A percentile compares a stretch with the other conserved stretches of the same genome.
Evolutionary conservation across 2,113 vertebrate genomes (phyloP).

Genomic region (Scalopus aquaticus): DNA sequence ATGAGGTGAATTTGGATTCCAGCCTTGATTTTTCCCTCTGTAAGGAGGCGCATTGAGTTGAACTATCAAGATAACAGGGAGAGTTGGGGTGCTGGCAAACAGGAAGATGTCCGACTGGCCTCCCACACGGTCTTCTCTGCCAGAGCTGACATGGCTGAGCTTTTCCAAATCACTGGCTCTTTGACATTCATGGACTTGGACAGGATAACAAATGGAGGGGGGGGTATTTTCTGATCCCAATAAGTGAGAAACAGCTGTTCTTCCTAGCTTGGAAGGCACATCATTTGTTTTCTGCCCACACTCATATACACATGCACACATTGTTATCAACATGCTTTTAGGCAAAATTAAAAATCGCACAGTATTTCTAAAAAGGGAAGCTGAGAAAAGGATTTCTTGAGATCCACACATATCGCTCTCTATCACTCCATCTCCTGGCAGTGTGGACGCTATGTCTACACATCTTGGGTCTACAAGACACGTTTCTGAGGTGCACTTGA

Average conservation of each 20-base stretch:
- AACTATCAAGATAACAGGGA: neutral
- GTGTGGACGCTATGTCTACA: fast-evolving
- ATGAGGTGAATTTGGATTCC: neutral
- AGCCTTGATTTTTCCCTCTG: neutral
- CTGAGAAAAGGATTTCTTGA: neutral
- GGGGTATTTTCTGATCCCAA: constrained; percentile 11
- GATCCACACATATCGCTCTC: fast-evolving
- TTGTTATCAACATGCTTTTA: neutral
- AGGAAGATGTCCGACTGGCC: neutral
- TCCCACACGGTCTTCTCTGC: fast-evolving
- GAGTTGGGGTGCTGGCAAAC: neutral
- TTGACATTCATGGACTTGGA: constrained; percentile 11
- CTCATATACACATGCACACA: neutral
- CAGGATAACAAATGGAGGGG: constrained; percentile 26
- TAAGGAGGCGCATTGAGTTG: neutral
- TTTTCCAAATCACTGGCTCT: neutral
- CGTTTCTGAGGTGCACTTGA: fast-evolving
- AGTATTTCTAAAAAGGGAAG: neutral
- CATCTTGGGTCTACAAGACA: fast-evolving
- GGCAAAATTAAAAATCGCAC: neutral
- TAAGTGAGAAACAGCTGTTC: constrained; percentile 56
- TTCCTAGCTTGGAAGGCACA: neutral
- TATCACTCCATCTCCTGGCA: fast-evolving
- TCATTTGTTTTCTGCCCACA: constrained; percentile 17
- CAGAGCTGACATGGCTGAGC: neutral